Evolutionary conservation across 2,113 vertebrate genomes (phyloP), one percentile per base, ranked within the genome.

Genomic region (Phaethornis superciliosus): DNA sequence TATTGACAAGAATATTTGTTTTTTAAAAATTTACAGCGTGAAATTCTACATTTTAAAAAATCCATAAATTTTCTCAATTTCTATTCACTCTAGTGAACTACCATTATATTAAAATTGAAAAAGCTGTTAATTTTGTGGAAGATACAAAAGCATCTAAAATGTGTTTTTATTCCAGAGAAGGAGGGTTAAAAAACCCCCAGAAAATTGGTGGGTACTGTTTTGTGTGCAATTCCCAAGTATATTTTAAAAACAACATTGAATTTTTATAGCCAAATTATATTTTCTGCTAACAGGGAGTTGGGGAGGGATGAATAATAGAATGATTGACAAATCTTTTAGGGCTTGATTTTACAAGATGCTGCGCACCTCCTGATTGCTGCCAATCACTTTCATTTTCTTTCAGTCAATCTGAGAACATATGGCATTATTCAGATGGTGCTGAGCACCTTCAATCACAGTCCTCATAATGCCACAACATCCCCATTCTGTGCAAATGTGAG

Each of bases 261-360:
- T 92, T 97, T 97, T 96, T 97, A 95, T 91, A 95, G 94, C 87
- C 96, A 97, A 97, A 97, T 97, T 97, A 96, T 77, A 90, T 95
- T 96, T 94, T 89, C 88, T 96, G 77, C 55, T 89, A 94, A 65
- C 80, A 12, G 64, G 60, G 88, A 90, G 69, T 81, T 94, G 82
- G 76, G 64, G 56, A 85, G 81, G 89, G 85, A 62, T 93, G 76
- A 94, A 92, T 89, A 96, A 89, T 94, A 84, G 87, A 96, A 96
- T 97, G 97, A 97, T 96, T 97, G 96, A 97, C 95, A 96, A 65
- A 96, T 94, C 95, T 97, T 96, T 95, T 85, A 96, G 88, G 93
- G 72, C 68, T 88, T 94, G 87, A 95, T 96, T 95, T 96, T 95
- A 95, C 95, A 96, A 97, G 95, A 96, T 96, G 95, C 96, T 95